Conservation (phyloP, 2,888 invertebrate genomes). For the Leptopilina drosophilae region DNA sequence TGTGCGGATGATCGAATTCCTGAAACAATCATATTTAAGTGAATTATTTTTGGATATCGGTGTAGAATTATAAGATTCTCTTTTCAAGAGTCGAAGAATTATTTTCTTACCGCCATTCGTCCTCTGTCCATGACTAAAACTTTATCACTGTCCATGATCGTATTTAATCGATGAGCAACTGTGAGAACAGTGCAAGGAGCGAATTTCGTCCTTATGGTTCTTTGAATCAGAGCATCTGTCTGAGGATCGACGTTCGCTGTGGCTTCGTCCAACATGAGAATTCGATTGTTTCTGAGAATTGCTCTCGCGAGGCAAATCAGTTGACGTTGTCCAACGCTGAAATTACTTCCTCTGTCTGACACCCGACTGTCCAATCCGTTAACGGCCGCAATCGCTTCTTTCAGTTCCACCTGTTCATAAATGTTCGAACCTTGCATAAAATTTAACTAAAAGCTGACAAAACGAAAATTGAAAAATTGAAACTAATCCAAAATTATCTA, state of each 20-base stretch:
- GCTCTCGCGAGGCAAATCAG: constrained; percentile 92
- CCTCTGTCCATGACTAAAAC: constrained; percentile 80
- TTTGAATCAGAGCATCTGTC: constrained; percentile 80
- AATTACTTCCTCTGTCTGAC: constrained; percentile 88
- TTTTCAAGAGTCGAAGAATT: not conserved
- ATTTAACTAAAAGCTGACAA: too few species aligned
- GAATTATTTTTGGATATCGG: too few species aligned
- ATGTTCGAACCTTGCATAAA: too few species aligned
- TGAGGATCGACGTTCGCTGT: constrained; percentile 95
- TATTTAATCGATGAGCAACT: constrained; percentile 81
- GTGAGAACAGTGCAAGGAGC: constrained; percentile 80
- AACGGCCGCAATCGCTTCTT: constrained; percentile 62
- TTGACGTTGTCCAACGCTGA: constrained; percentile 94
- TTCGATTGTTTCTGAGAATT: constrained; percentile 85
- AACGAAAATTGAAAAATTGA: too few species aligned
- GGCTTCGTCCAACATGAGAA: constrained; percentile 94
- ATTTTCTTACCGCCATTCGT: constrained; percentile 68
- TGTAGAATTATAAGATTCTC: not conserved
- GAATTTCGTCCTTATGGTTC: constrained; percentile 79
- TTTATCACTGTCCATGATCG: constrained; percentile 82
- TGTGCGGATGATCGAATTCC: constrained; percentile 59
- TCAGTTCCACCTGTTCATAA: constrained; percentile 1
- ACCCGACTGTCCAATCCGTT: constrained; percentile 84
- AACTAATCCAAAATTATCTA: too few species aligned
- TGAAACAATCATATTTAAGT: constrained; percentile 32